Base-by-base conservation (phyloP, 2,888 invertebrate species). In the Bunonema sp. region DNA sequence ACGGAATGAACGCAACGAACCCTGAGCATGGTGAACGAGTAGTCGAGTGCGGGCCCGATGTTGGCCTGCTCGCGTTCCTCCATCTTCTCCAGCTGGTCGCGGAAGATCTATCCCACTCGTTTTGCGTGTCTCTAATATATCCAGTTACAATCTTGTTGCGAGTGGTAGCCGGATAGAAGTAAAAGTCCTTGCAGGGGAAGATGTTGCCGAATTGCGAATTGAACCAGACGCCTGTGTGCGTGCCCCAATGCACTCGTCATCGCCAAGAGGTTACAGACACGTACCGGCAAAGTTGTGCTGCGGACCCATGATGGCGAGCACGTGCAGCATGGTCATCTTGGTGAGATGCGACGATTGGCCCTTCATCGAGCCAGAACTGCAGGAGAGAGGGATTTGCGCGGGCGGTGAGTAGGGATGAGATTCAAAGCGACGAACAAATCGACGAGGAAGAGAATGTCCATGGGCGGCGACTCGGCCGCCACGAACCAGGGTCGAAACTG, bases 291-390 rank as follows among this genome's bases (percentile, higher is more conserved):
- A 57, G 43, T 56, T 63, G 43, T 67, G 68, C 44, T 66, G 57
- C 10, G 66, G 60, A 20, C 41, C 48, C n/a, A 67, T 44, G 1
- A 59, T 61, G 1, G 61, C 48, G 30, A 67, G 45, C 16, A 67
- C 54, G 39, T 59, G 50, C 52, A 55, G 42, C 21, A 68, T 52
- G 3, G 59, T 53, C 18, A 58, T 52, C 39, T 62, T 61, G 30
- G 57, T 65, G 39, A 67, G 44, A 44, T 63, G 61, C 48, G 56
- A 47, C 16, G 59, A 64, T 26, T 65, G 65, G 10, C 67, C 67
- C 40, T 51, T 56, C 15, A 50, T 50, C 43, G 48, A 49, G 32
- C 56, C 56, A 19, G 52, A 52, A 37, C 56, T 56, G 41, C 34
- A 44, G 36, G 23, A 5, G 22, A 16, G 20, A 31, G 16, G 21